Percentiles rank a stretch among this genome's conserved stretches.
Evolutionary conservation across 2,113 vertebrate species (phyloP).

Genomic region (Sciurus niger): DNA sequence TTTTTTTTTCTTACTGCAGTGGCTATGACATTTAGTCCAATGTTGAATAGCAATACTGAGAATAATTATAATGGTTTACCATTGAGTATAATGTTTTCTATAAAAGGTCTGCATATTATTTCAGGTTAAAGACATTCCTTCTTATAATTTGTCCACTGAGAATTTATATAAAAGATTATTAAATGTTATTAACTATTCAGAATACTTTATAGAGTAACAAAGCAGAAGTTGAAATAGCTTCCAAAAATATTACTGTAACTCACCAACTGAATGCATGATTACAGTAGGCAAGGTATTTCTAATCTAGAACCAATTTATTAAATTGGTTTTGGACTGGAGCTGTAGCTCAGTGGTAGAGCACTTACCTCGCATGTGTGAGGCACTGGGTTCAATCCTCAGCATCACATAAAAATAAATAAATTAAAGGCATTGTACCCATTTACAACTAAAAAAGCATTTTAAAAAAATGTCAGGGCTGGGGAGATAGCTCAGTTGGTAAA

Average conservation of each 20-base stretch:
- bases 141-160: slow-evolving; percentile 7
- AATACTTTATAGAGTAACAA: neutral
- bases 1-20: neutral
- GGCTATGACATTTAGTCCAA: slow-evolving; percentile 5
- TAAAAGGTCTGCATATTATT: neutral
- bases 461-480: too few species aligned
- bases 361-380: too few species aligned
- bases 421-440: too few species aligned
- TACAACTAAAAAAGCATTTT: too few species aligned
- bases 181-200: neutral
- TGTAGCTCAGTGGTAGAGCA: too few species aligned
- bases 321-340: neutral
- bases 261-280: neutral
- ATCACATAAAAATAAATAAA: too few species aligned
- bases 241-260: neutral
- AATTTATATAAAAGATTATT: slow-evolving; percentile 33
- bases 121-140: slow-evolving; percentile 40
- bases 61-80: neutral
- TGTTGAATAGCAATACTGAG: neutral
- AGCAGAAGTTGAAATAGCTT: neutral
- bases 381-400: too few species aligned
- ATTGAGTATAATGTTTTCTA: neutral
- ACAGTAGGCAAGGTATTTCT: neutral
- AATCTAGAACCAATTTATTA: neutral
- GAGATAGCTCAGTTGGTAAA: too few species aligned